Evolutionary conservation across 2,888 invertebrate species (phyloP).

Genomic region (Phasia obesa): DNA sequence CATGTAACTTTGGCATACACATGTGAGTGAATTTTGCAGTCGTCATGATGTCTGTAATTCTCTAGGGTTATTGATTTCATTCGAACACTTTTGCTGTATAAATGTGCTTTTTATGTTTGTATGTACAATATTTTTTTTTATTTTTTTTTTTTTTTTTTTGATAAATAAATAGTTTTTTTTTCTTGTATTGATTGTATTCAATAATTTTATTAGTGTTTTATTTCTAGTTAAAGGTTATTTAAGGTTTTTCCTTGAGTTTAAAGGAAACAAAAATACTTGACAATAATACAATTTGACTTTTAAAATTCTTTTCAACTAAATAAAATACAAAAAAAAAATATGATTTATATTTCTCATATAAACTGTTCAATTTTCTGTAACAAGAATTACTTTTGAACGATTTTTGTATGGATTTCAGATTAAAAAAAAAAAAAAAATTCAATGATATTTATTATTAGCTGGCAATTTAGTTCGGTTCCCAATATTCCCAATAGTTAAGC

Average conservation of each 20-base stretch:
- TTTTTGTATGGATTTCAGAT: conserved; percentile 2
- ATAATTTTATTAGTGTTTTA: conserved; percentile 19
- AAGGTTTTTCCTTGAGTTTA: conserved; percentile 11
- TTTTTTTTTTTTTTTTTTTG: not conserved
- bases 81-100: conserved; percentile 57
- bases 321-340: not conserved
- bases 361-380: conserved; percentile 9
- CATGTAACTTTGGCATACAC: not conserved
- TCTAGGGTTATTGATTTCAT: conserved; percentile 70
- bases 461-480: no score
- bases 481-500: no score
- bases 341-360: not conserved
- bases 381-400: conserved; percentile 3
- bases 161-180: not conserved
- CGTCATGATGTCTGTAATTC: conserved; percentile 69
- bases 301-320: conserved; percentile 46
- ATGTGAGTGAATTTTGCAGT: conserved; percentile 61
- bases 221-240: conserved; percentile 48
- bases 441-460: no score
- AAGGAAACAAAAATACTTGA: not conserved
- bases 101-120: not conserved
- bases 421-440: no score
- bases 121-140: not conserved
- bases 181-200: not conserved
- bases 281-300: conserved; percentile 62